Percentiles rank a stretch among this genome's conserved stretches.
These are phyloP conservation scores for Canis aureus DNA, from an alignment of 2,113 vertebrate genomes.

Conservation along the genomic window DNA sequence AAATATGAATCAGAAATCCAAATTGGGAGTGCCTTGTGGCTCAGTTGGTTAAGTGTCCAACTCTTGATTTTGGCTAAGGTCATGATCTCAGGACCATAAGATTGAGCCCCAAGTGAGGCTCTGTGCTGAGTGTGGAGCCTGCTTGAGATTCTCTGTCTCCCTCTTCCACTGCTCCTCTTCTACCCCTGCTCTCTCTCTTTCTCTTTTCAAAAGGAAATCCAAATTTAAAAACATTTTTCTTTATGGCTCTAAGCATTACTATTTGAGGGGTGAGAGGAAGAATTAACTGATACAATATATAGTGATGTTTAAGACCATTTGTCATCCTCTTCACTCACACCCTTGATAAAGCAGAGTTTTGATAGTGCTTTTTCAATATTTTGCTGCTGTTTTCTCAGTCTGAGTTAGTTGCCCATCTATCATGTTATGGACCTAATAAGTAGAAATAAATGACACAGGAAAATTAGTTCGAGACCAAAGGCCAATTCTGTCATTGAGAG, in stretches of 20 bases:
- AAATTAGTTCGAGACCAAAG: background rate
- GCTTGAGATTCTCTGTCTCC: background rate
- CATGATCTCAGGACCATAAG: too few relatives aligned
- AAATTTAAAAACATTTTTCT: background rate
- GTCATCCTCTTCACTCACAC: background rate
- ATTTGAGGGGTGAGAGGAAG: background rate
- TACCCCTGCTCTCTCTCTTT: background rate
- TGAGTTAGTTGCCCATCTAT: background rate
- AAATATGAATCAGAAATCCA: slow-evolving; percentile 26
- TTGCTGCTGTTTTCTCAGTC: background rate
- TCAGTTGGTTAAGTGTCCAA: too few relatives aligned
- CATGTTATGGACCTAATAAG: too few relatives aligned
- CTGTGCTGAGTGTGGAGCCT: background rate
- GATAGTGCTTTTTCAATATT: background rate
- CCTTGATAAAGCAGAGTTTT: background rate
- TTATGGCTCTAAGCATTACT: background rate
- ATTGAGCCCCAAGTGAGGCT: too few relatives aligned
- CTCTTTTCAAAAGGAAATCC: background rate
- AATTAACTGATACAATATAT: background rate
- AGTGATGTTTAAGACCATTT: background rate
- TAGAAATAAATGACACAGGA: background rate
- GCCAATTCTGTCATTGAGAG: background rate
- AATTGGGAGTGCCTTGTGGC: background rate
- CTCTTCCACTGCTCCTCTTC: background rate
- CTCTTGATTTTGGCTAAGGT: too few relatives aligned